Evolutionary conservation across 2,888 invertebrate species (phyloP).

Genomic region (Glaucopsyche alexis): DNA sequence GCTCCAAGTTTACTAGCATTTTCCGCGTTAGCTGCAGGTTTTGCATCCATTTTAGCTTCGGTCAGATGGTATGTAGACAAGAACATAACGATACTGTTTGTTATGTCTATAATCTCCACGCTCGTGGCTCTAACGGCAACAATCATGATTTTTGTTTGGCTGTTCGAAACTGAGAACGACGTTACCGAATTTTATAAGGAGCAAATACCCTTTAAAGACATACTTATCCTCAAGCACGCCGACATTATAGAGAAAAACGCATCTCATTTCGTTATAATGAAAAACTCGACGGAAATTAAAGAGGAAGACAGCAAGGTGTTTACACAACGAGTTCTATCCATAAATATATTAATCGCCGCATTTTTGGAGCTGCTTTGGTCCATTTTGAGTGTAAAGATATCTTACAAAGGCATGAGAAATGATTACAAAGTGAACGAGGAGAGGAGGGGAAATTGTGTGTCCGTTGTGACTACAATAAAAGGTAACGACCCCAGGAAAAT

Average conservation of each 20-base stretch:
- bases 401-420: conserved; percentile 82
- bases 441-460: conserved; percentile 72
- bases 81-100: conserved; percentile 82
- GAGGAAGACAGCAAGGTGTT: conserved; percentile 55
- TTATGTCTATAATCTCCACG: conserved; percentile 76
- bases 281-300: conserved; percentile 48
- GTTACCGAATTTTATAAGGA: conserved; percentile 67
- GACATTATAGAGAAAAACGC: conserved; percentile 61
- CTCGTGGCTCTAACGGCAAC: conserved; percentile 69
- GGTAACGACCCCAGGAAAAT: conserved; percentile 69
- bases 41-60: conserved; percentile 81
- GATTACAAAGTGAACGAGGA: conserved; percentile 78
- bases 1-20: conserved; percentile 75
- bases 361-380: conserved; percentile 82
- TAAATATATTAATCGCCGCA: conserved; percentile 81
- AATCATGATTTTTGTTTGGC: conserved; percentile 65
- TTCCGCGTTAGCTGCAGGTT: conserved; percentile 73
- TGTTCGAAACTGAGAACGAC: conserved; percentile 62
- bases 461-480: conserved; percentile 78
- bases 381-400: conserved; percentile 78
- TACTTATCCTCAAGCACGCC: conserved; percentile 59
- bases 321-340: conserved; percentile 72
- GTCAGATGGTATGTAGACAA: conserved; percentile 84
- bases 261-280: conserved; percentile 63
- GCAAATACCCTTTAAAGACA: conserved; percentile 62